These are phyloP conservation scores for Tetranychus cinnabarinus DNA, from an alignment of 1,140 invertebrate genomes.

Conservation along the genomic window DNA sequence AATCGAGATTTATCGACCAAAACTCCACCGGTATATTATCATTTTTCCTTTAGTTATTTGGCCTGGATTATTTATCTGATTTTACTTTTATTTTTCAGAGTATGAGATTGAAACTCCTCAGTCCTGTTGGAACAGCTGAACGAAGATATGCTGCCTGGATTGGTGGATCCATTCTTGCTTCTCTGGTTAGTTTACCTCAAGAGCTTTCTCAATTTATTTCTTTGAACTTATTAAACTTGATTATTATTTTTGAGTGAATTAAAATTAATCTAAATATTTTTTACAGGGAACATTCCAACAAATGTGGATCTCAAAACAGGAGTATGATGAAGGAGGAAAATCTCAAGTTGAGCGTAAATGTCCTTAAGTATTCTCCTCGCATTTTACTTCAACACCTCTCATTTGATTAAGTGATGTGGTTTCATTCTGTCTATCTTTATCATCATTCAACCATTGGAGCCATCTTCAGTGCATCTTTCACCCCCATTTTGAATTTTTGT, in stretches of 20 bases:
- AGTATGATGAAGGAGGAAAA: constrained; percentile 84
- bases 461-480: too few relatives aligned
- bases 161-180: constrained; percentile 81
- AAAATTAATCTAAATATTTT: background rate
- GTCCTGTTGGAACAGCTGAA: constrained; percentile 53
- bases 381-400: too few relatives aligned
- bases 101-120: constrained; percentile 61
- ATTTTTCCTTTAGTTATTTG: constrained; percentile 4
- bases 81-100: constrained; percentile 24
- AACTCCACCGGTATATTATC: constrained; percentile 41
- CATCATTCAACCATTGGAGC: too few relatives aligned
- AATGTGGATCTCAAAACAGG: constrained; percentile 91
- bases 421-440: too few relatives aligned
- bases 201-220: background rate
- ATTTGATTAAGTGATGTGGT: too few relatives aligned
- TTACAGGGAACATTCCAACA: constrained; percentile 70
- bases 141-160: constrained; percentile 82
- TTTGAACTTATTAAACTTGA: background rate
- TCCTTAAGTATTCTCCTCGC: constrained; percentile 22
- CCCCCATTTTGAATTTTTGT: too few relatives aligned
- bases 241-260: background rate
- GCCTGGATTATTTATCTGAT: background rate
- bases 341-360: constrained; percentile 76
- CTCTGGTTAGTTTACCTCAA: constrained; percentile 29
- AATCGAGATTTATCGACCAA: constrained; percentile 65